A percentile compares a stretch with the other conserved stretches of the same genome.
Evolutionary conservation across 2,797 vertebrate species (phyloP).

Genomic region (Xiphophorus birchmanni): DNA sequence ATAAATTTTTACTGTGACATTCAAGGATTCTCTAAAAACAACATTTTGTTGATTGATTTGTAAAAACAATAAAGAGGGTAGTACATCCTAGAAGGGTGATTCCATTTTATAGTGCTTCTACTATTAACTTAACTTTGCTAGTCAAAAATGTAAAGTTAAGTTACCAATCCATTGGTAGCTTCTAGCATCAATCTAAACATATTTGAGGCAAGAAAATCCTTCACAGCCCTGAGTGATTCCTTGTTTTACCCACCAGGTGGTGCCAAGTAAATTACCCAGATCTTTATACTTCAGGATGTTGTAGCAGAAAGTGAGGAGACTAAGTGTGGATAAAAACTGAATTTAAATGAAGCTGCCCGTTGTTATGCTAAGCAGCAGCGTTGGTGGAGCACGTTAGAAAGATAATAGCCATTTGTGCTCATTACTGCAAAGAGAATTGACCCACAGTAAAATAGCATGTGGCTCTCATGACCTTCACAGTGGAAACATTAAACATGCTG

Average conservation of each 20-base stretch:
- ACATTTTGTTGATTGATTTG: not conserved
- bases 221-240: constrained; percentile 15
- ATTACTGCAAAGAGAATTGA: constrained; percentile 60
- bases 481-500: constrained; percentile 39
- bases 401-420: constrained; percentile 73
- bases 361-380: constrained; percentile 77
- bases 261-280: constrained; percentile 64
- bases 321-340: constrained; percentile 47
- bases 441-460: constrained; percentile 18
- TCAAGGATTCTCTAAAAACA: not conserved
- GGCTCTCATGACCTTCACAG: constrained; percentile 12
- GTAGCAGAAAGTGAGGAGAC: constrained; percentile 40
- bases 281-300: constrained; percentile 36
- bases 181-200: not conserved
- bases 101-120: not conserved
- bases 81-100: not conserved
- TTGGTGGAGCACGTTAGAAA: constrained; percentile 74
- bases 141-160: not conserved
- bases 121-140: not conserved
- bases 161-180: not conserved
- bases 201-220: not conserved
- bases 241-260: constrained; percentile 72
- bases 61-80: not conserved
- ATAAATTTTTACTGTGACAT: not conserved
- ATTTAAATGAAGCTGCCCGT: constrained; percentile 69